Evolutionary conservation across 1,140 invertebrate genomes (phyloP).

Genomic region (Aphelenchoides besseyi): DNA sequence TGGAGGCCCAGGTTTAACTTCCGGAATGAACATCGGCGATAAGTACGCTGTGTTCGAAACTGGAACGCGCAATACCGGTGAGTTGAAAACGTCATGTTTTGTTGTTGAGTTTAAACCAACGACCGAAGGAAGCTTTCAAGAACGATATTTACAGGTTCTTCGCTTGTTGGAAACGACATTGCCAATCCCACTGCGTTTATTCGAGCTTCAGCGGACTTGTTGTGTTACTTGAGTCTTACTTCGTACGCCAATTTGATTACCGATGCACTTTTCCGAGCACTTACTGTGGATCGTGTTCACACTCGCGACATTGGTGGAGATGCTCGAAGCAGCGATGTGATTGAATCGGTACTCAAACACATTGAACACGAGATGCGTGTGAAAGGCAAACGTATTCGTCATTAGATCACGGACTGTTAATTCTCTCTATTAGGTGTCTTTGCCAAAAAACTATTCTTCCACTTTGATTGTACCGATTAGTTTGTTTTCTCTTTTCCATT

Average conservation of each 20-base stretch:
- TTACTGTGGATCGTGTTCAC: slow-evolving; percentile 47
- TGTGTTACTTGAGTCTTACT: slow-evolving; percentile 31
- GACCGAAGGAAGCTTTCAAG: no score
- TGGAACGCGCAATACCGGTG: slow-evolving; percentile 84
- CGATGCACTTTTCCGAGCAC: slow-evolving; percentile 52
- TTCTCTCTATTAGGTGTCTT: no score
- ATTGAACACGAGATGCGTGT: slow-evolving; percentile 34
- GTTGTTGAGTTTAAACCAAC: no score
- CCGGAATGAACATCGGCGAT: slow-evolving; percentile 85
- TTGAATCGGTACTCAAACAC: slow-evolving; percentile 54
- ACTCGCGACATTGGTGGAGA: slow-evolving; percentile 54
- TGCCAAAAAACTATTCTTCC: no score
- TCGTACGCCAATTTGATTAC: slow-evolving; percentile 53
- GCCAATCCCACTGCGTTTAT: slow-evolving; percentile 76
- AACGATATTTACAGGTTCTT: no score
- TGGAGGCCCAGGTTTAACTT: slow-evolving; percentile 89
- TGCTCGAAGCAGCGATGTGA: slow-evolving; percentile 37
- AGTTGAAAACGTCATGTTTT: no score
- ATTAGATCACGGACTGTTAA: slow-evolving; percentile 13
- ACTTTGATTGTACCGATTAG: no score
- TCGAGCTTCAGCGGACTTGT: slow-evolving; percentile 34
- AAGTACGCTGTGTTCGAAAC: slow-evolving; percentile 70
- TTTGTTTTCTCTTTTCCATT: no score
- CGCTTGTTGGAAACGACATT: slow-evolving; percentile 87
- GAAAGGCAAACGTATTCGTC: not conserved